phyloP scores from a whole-genome alignment of 2,113 vertebrate species.

The Hemicordylus capensis region DNA sequence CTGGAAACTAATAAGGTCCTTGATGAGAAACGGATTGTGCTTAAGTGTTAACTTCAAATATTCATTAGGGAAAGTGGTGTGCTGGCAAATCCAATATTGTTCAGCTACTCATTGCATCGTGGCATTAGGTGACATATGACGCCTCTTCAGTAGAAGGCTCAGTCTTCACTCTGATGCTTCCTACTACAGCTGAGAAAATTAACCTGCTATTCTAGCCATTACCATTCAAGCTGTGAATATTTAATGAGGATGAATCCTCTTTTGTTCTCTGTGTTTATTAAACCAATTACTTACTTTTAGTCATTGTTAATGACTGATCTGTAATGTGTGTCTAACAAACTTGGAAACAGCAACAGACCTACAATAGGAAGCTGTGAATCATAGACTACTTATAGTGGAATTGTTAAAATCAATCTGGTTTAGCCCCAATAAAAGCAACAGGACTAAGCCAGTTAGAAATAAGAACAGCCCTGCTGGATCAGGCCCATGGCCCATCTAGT shows the following conservation, averaged over 20 bases:
- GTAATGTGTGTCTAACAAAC: background rate
- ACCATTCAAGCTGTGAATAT: constrained; percentile 1
- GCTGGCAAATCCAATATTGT: constrained; percentile 14
- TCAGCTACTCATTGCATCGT: background rate
- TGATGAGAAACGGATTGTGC: background rate
- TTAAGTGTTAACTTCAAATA: constrained; percentile 20
- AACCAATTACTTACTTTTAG: constrained; percentile 30
- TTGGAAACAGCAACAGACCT: background rate
- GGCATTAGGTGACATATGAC: background rate
- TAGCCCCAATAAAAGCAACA: background rate
- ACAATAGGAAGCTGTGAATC: background rate
- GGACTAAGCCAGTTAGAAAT: background rate
- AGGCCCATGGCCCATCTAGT: too few species aligned
- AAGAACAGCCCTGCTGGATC: too few species aligned
- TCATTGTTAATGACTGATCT: constrained; percentile 3
- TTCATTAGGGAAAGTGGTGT: constrained; percentile 14
- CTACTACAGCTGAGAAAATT: constrained; percentile 1
- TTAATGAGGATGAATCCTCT: constrained; percentile 22
- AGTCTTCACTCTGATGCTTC: background rate
- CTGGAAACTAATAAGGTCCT: constrained; percentile 10
- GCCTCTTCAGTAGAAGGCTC: background rate
- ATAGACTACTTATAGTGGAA: background rate
- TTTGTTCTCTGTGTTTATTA: constrained; percentile 19
- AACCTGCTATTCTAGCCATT: constrained; percentile 8
- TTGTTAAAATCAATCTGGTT: constrained; percentile 9